Percentiles rank a stretch among this genome's conserved stretches.
Conservation (phyloP, 2,888 invertebrate genomes). For the Cryptocephalus moraei region DNA sequence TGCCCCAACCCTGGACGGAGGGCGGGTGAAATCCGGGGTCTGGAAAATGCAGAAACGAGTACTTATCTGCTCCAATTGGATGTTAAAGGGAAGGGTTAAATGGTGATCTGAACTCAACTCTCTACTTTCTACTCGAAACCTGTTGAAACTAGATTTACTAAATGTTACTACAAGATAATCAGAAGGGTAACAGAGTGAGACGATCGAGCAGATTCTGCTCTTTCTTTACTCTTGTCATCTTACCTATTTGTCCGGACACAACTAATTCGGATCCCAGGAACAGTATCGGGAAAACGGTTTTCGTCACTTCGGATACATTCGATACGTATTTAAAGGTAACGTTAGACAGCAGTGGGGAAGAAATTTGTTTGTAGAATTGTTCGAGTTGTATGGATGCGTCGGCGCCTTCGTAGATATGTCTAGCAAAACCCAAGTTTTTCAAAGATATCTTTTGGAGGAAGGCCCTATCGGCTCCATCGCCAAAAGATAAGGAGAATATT, state of each 20-base stretch:
- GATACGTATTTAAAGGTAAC: slow-evolving; percentile 54
- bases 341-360: slow-evolving; percentile 56
- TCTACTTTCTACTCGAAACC: too few relatives aligned
- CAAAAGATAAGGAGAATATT: slow-evolving; percentile 62
- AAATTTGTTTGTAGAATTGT: slow-evolving; percentile 57
- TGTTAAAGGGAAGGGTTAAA: too few relatives aligned
- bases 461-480: slow-evolving; percentile 54
- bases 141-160: too few relatives aligned
- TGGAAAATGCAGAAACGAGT: background rate
- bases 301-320: slow-evolving; percentile 47
- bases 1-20: slow-evolving; percentile 17
- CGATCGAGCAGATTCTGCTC: too few relatives aligned
- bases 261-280: slow-evolving; percentile 56
- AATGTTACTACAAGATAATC: too few relatives aligned
- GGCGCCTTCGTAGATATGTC: slow-evolving; percentile 62
- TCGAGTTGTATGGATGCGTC: slow-evolving; percentile 57
- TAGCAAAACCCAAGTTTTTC: slow-evolving; percentile 55
- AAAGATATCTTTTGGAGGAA: slow-evolving; percentile 56
- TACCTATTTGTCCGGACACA: slow-evolving; percentile 41
- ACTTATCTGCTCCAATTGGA: too few relatives aligned
- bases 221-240: too few relatives aligned
- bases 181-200: too few relatives aligned
- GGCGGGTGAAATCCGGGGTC: slow-evolving; percentile 19
- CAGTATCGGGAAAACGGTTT: slow-evolving; percentile 45
- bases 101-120: too few relatives aligned